Conservation (phyloP, 1,140 invertebrate genomes). For the Bombus confusus region DNA sequence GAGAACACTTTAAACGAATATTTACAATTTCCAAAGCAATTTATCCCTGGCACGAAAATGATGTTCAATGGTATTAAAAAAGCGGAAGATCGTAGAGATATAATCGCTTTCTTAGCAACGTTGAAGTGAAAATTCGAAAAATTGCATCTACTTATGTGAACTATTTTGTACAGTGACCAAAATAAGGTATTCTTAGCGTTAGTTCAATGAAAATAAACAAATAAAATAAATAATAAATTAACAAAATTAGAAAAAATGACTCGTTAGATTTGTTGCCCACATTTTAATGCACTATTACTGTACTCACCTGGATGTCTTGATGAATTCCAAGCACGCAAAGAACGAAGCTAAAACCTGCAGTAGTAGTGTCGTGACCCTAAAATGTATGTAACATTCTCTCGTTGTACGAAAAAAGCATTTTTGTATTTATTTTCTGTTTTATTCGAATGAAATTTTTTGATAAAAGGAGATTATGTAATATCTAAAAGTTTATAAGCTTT, state of each 20-base stretch:
- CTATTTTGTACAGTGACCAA: not conserved
- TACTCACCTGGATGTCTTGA: slow-evolving; percentile 83
- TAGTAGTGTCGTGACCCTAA: slow-evolving; percentile 94
- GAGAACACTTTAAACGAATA: slow-evolving; percentile 96
- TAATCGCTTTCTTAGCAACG: slow-evolving; percentile 95
- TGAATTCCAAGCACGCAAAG: slow-evolving; percentile 89
- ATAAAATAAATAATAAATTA: not conserved
- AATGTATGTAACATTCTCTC: not conserved
- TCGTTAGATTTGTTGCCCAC: not conserved
- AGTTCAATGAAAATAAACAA: not conserved
- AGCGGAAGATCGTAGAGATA: slow-evolving; percentile 92
- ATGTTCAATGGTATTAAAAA: slow-evolving; percentile 99
- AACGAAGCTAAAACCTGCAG: slow-evolving; percentile 90
- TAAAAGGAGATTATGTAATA: not conserved
- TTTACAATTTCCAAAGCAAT: slow-evolving; percentile 98
- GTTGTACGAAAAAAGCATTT: not conserved
- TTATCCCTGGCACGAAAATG: slow-evolving; percentile 99
- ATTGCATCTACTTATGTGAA: not conserved
- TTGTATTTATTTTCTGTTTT: too few species aligned
- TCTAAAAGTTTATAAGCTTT: too few species aligned
- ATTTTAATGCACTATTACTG: not conserved
- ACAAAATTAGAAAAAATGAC: not conserved
- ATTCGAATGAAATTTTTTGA: not conserved
- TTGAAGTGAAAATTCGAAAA: slow-evolving; percentile 85
- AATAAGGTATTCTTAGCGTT: not conserved